Evolutionary conservation across 2,113 vertebrate species (phyloP), one percentile per base, ranked within the genome.

Genomic region (Galbula dea): DNA sequence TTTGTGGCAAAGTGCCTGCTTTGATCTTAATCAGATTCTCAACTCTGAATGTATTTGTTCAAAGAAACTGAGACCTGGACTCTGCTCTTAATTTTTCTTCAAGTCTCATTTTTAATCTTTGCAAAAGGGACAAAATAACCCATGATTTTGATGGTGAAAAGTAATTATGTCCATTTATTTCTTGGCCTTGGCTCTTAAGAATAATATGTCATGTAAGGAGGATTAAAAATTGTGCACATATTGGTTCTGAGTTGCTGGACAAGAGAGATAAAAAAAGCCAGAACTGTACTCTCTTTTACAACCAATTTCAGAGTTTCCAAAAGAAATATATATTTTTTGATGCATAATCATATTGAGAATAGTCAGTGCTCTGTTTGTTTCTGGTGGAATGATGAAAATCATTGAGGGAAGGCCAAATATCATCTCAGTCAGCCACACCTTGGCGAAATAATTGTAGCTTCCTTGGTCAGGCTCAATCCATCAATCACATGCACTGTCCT

Each of bases 361-460:
- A 93, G 49, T 41, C 54, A 68, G 52, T 78, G 29, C 41, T 92
- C 46, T 90, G 74, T 96, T 96, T 95, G 91, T 94, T 96, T 94
- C 93, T 95, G 67, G 84, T 87, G 58, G 41, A 93, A 87, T 80
- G 78, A 77, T 87, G 71, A 95, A 96, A 96, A 92, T 11, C 67
- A 77, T 4, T 85, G 78, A 94, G n/a, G 36, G 75, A 93, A 92
- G 71, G 74, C 89, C 95, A 95, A 96, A 41, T 76, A 90, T 80
- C 86, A 90, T 87, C 95, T 89, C 62, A 93, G 66, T 89, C 83
- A 95, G 71, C 67, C 78, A 77, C 84, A 55, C 54, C 76, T 86
- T 77, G 78, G 86, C 94, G 86, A 96, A 96, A 91, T 85, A 92
- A 89, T 91, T 94, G 78, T 49, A 89, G 43, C 43, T 91, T 89